Evolutionary conservation across 2,797 vertebrate genomes (phyloP).

Genomic region (Centroberyx gerrardi): DNA sequence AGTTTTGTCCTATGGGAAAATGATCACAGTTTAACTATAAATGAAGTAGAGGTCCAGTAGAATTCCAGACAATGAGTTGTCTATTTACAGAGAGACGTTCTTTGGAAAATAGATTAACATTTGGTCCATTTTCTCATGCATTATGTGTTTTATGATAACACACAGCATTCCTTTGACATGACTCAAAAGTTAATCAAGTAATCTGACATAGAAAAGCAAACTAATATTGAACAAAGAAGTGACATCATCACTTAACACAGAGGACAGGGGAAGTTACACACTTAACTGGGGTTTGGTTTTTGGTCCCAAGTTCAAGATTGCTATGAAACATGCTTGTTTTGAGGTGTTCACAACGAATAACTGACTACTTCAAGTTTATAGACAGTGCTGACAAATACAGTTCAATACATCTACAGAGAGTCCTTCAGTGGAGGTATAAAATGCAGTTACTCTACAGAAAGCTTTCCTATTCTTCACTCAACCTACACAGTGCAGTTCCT

Average conservation of each 20-base stretch:
- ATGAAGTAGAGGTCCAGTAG: not conserved
- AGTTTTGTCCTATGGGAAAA: not conserved
- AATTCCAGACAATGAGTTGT: not conserved
- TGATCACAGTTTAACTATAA: not conserved
- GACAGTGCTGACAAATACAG: no score
- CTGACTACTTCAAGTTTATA: no score
- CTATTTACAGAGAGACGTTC: not conserved
- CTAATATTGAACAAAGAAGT: no score
- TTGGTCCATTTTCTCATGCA: not conserved
- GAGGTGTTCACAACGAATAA: no score
- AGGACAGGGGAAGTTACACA: not conserved
- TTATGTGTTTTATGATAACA: no score
- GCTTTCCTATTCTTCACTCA: not conserved
- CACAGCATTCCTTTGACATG: no score
- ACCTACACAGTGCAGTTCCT: not conserved
- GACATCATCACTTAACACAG: not conserved
- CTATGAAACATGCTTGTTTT: no score
- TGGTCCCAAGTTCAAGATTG: not conserved
- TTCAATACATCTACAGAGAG: no score
- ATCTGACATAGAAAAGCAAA: no score
- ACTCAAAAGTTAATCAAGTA: no score
- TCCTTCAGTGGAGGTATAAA: not conserved
- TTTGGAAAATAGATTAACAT: conserved; percentile 1
- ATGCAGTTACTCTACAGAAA: not conserved
- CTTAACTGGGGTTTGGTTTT: not conserved